A percentile compares a stretch with the other conserved stretches of the same genome.
Conservation (phyloP, 1,140 invertebrate species). For the Episyrphus balteatus region DNA sequence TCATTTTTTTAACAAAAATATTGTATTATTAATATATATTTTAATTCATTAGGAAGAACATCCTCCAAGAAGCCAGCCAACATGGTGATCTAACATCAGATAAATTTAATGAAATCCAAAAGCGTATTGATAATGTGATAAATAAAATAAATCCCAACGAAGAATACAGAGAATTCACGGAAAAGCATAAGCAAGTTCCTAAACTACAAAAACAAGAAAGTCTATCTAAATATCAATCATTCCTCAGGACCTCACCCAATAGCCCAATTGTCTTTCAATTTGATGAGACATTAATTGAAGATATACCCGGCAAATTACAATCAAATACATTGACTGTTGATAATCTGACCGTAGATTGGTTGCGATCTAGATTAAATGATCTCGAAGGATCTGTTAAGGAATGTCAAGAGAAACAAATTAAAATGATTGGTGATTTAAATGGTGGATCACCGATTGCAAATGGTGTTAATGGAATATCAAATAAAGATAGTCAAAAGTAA, state of each 20-base stretch:
- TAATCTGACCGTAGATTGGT: constrained; percentile 80
- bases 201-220: not conserved
- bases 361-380: constrained; percentile 63
- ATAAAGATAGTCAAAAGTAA: constrained; percentile 35
- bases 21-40: not conserved
- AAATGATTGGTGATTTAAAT: constrained; percentile 39
- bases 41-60: constrained; percentile 47
- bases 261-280: constrained; percentile 68
- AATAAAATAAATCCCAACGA: constrained; percentile 63
- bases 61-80: constrained; percentile 60
- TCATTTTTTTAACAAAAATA: too few relatives aligned
- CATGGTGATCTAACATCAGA: constrained; percentile 62
- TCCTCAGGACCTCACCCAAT: constrained; percentile 56
- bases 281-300: constrained; percentile 71
- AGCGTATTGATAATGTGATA: constrained; percentile 54
- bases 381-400: constrained; percentile 61
- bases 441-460: constrained; percentile 31
- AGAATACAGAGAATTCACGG: constrained; percentile 72
- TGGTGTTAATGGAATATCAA: constrained; percentile 38
- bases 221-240: constrained; percentile 3
- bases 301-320: constrained; percentile 66
- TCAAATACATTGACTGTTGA: constrained; percentile 79
- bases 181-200: constrained; percentile 61
- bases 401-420: constrained; percentile 50
- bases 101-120: constrained; percentile 64